Percentiles rank a stretch among this genome's conserved stretches.
These are phyloP conservation scores for Dicaeum eximium DNA, from an alignment of 2,113 vertebrate species.

Conservation along the genomic window DNA sequence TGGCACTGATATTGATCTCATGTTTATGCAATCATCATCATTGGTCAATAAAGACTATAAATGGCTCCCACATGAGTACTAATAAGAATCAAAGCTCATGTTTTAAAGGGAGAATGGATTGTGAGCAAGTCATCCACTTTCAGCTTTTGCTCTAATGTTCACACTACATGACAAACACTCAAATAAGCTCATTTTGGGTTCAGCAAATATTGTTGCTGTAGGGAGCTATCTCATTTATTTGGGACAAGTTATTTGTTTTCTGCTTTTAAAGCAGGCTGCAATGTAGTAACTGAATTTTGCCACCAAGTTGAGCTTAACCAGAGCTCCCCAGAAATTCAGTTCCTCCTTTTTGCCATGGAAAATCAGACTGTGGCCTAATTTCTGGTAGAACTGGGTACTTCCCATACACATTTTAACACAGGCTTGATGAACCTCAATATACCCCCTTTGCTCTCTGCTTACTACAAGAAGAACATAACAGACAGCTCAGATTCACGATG, in stretches of 20 bases:
- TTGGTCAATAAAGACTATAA: neutral
- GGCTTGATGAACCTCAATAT: neutral
- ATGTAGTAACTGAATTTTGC: neutral
- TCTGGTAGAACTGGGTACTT: neutral
- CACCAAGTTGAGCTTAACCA: neutral
- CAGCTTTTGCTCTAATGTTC: neutral
- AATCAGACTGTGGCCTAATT: neutral
- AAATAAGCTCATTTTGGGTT: neutral
- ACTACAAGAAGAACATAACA: neutral
- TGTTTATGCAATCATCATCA: neutral
- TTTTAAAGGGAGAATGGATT: slow-evolving; percentile 8
- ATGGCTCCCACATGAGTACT: neutral
- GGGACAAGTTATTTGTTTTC: neutral
- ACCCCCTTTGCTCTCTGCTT: neutral
- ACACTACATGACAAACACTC: neutral
- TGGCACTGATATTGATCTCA: neutral
- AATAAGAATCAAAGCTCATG: neutral
- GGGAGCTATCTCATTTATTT: neutral
- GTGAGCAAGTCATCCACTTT: neutral
- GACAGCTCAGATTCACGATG: neutral
- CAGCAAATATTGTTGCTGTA: neutral
- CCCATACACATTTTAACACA: neutral
- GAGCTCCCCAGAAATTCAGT: neutral
- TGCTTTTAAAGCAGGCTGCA: neutral
- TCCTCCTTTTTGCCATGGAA: neutral